Conservation (phyloP, 2,113 vertebrate genomes). For the Callopanchax toddi region DNA sequence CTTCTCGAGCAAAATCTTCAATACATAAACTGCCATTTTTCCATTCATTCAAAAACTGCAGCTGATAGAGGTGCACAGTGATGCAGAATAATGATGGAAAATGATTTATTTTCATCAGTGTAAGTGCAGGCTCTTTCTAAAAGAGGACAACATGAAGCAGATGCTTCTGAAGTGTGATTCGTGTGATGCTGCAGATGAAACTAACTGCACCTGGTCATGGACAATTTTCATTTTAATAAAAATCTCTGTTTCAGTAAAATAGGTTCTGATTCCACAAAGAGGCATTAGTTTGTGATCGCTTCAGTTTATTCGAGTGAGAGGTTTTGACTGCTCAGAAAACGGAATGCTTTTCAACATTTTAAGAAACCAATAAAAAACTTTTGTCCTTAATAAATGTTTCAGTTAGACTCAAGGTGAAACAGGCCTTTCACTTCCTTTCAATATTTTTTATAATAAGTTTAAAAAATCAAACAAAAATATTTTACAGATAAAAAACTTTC, state of each 20-base stretch:
- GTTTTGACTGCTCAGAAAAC: slow-evolving; percentile 16
- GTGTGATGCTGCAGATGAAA: slow-evolving; percentile 34
- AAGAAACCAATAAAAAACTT: background rate
- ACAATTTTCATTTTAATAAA: slow-evolving; percentile 34
- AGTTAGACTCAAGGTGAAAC: too few species aligned
- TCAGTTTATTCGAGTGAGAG: slow-evolving; percentile 7
- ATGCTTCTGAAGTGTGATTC: slow-evolving; percentile 20
- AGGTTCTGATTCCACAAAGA: slow-evolving; percentile 24
- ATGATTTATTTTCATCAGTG: slow-evolving; percentile 40
- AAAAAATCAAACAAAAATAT: too few species aligned
- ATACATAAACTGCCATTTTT: slow-evolving; percentile 14
- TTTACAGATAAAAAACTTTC: too few species aligned
- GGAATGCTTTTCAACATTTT: slow-evolving; percentile 5
- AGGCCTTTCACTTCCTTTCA: too few species aligned
- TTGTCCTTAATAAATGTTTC: background rate
- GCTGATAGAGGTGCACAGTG: slow-evolving; percentile 40
- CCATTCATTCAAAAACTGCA: slow-evolving; percentile 37
- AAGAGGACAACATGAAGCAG: slow-evolving; percentile 35
- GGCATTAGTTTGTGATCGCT: slow-evolving; percentile 39
- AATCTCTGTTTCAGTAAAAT: slow-evolving; percentile 34
- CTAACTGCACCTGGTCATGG: slow-evolving; percentile 40
- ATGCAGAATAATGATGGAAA: slow-evolving; percentile 47
- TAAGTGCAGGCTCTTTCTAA: slow-evolving; percentile 4
- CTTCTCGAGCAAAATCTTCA: slow-evolving; percentile 23
- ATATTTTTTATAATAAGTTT: too few species aligned